Conservation (phyloP, 2,113 vertebrate genomes). For the Antigone vipio region DNA sequence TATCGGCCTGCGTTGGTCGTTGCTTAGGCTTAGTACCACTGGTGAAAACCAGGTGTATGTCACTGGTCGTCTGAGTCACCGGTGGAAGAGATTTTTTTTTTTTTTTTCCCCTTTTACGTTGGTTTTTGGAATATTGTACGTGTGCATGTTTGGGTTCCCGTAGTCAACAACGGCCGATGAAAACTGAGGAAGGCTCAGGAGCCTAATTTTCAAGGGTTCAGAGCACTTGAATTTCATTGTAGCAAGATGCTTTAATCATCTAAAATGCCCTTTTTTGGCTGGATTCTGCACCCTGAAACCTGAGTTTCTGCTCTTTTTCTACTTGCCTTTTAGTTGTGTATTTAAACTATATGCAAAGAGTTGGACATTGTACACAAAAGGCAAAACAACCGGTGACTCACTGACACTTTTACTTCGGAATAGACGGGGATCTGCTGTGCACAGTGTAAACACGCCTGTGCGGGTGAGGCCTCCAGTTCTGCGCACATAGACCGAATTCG, state of each 20-base stretch:
- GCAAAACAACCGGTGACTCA: not conserved
- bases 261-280: not conserved
- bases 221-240: not conserved
- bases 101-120: not conserved
- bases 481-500: fast-evolving
- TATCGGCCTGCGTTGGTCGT: fast-evolving
- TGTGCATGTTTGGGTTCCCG: not conserved
- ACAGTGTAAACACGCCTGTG: fast-evolving
- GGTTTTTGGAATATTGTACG: not conserved
- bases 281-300: not conserved
- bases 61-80: fast-evolving
- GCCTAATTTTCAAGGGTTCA: not conserved
- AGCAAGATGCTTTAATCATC: not conserved
- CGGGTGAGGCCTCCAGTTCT: not conserved
- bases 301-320: not conserved
- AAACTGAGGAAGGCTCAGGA: not conserved
- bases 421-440: not conserved
- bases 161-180: not conserved
- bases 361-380: not conserved
- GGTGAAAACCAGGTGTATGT: not conserved
- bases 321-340: not conserved
- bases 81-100: not conserved
- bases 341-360: not conserved
- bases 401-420: fast-evolving
- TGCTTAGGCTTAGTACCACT: not conserved